phyloP scores from a whole-genome alignment of 2,113 vertebrate genomes.

The Hirundichthys speculiger region DNA sequence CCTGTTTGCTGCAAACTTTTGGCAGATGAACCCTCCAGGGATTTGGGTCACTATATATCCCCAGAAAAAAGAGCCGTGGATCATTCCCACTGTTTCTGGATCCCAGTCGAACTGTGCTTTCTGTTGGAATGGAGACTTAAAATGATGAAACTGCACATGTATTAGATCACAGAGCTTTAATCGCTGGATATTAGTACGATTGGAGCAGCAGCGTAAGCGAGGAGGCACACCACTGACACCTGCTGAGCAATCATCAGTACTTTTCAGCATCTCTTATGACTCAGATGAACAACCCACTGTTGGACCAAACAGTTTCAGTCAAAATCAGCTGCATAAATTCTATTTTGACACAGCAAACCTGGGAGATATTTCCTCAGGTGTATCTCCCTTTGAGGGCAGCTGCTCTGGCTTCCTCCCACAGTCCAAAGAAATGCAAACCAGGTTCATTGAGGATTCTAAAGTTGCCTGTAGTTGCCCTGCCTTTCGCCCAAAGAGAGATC shows the following conservation, averaged over 20 bases:
- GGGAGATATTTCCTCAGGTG: no score
- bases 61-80: slow-evolving; percentile 95
- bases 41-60: slow-evolving; percentile 96
- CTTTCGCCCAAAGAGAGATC: no score
- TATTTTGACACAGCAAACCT: no score
- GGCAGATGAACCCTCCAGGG: slow-evolving; percentile 92
- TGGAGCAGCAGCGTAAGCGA: not conserved
- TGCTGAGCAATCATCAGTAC: slow-evolving; percentile 15
- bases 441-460: no score
- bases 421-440: no score
- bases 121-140: slow-evolving; percentile 61
- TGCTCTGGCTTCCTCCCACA: no score
- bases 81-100: slow-evolving; percentile 92
- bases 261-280: not conserved
- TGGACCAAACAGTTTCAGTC: not conserved
- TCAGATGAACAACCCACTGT: not conserved
- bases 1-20: slow-evolving; percentile 95
- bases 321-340: no score
- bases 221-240: slow-evolving; percentile 14
- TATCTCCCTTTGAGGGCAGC: no score
- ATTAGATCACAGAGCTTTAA: not conserved
- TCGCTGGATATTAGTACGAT: no score
- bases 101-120: slow-evolving; percentile 92
- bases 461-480: no score
- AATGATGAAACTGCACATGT: not conserved